These are phyloP conservation scores for Teleogryllus oceanicus DNA, from an alignment of 2,888 invertebrate species.

Conservation along the genomic window DNA sequence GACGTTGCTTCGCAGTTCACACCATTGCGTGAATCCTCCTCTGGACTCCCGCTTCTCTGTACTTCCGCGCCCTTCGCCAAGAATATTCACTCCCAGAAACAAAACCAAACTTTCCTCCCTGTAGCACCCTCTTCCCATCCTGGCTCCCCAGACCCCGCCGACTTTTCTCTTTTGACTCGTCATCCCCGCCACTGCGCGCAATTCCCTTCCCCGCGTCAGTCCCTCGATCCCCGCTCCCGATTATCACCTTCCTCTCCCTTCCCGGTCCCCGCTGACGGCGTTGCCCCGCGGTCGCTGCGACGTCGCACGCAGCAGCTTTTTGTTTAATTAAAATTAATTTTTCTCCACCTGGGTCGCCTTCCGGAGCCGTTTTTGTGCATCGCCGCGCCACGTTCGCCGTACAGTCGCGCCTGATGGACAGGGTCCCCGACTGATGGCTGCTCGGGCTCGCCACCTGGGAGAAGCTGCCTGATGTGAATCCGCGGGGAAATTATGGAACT, in stretches of 20 bases:
- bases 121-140: background rate
- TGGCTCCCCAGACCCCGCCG: background rate
- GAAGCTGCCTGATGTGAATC: too few species aligned
- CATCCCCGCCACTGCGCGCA: background rate
- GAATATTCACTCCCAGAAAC: too few species aligned
- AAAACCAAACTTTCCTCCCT: background rate
- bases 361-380: background rate
- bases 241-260: background rate
- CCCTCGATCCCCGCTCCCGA: background rate
- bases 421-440: background rate
- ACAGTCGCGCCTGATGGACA: background rate
- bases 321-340: slow-evolving; percentile 18
- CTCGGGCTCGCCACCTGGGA: too few species aligned
- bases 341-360: slow-evolving; percentile 5
- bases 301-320: background rate
- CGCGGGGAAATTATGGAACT: too few species aligned
- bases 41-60: too few species aligned
- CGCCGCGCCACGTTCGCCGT: background rate
- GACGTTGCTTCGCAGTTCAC: too few species aligned
- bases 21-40: too few species aligned
- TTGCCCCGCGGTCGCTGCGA: background rate
- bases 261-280: background rate
- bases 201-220: background rate
- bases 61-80: too few species aligned
- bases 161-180: too few species aligned